Conservation (phyloP, 92 coral and sea anemone genomes). For the Palythoa heliodiscus region DNA sequence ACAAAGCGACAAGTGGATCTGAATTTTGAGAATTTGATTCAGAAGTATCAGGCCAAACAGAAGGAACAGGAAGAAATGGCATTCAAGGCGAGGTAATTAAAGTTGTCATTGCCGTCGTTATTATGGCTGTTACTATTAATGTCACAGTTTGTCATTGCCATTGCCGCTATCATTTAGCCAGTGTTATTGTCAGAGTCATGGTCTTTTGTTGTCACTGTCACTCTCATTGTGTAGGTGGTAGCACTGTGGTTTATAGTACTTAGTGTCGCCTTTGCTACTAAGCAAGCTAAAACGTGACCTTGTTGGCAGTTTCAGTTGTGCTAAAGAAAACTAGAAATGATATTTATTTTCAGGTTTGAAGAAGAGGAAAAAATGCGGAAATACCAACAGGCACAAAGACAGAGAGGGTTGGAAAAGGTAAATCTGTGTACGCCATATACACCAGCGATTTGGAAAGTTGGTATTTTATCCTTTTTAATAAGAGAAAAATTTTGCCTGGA, state of each 20-base stretch:
- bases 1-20: conserved; percentile 94
- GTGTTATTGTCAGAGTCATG: too few relatives aligned
- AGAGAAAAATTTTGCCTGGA: too few relatives aligned
- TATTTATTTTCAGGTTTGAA: conserved; percentile 64
- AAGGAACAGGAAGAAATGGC: conserved; percentile 81
- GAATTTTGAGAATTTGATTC: conserved; percentile 91
- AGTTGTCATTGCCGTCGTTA: not conserved
- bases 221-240: too few relatives aligned
- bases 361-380: conserved; percentile 88
- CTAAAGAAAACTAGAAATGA: not conserved
- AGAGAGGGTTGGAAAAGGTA: conserved; percentile 89
- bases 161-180: too few relatives aligned
- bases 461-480: too few relatives aligned
- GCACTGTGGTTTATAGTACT: too few relatives aligned
- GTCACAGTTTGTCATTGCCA: not conserved
- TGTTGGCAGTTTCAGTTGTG: not conserved
- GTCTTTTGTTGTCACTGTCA: too few relatives aligned
- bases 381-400: conserved; percentile 86
- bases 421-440: not conserved
- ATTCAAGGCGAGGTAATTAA: conserved; percentile 71
- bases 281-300: not conserved
- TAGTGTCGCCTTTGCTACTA: too few relatives aligned
- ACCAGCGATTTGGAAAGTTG: too few relatives aligned
- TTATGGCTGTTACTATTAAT: not conserved
- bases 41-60: conserved; percentile 91